Conservation (phyloP, 2,797 vertebrate genomes). For the Thripadectes ignobilis region DNA sequence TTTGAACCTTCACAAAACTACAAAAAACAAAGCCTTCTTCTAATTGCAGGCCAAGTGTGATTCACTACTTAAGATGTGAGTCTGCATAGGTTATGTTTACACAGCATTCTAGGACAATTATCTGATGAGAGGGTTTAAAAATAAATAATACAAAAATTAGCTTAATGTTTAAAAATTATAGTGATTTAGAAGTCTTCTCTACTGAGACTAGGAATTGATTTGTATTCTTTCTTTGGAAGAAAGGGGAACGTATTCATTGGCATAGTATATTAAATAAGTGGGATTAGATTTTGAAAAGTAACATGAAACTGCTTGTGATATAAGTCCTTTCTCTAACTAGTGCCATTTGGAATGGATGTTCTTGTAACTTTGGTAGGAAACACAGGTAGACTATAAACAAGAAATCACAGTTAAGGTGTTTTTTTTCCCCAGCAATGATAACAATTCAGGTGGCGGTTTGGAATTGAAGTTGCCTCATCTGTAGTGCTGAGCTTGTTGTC, state of each 20-base stretch:
- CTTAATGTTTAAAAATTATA: neutral
- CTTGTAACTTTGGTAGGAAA: neutral
- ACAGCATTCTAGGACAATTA: neutral
- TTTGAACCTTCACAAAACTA: neutral
- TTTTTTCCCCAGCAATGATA: neutral
- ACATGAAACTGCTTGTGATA: neutral
- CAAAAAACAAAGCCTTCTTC: neutral
- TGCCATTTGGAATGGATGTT: neutral
- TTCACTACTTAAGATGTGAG: neutral
- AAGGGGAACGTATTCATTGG: neutral
- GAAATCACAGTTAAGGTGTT: neutral
- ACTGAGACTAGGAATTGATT: neutral
- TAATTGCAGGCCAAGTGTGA: neutral
- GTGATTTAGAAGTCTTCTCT: neutral
- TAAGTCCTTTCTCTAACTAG: neutral
- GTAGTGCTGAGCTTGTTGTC: neutral
- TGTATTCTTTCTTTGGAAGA: neutral
- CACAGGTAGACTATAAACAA: neutral
- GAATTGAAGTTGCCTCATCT: neutral
- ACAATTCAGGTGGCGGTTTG: neutral
- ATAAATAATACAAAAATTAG: neutral
- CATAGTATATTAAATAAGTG: neutral
- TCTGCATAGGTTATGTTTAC: neutral
- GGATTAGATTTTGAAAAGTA: neutral
- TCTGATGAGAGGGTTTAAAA: neutral